These are phyloP conservation scores for Thalassophryne amazonica DNA, from an alignment of 2,797 vertebrate species.

Conservation along the genomic window DNA sequence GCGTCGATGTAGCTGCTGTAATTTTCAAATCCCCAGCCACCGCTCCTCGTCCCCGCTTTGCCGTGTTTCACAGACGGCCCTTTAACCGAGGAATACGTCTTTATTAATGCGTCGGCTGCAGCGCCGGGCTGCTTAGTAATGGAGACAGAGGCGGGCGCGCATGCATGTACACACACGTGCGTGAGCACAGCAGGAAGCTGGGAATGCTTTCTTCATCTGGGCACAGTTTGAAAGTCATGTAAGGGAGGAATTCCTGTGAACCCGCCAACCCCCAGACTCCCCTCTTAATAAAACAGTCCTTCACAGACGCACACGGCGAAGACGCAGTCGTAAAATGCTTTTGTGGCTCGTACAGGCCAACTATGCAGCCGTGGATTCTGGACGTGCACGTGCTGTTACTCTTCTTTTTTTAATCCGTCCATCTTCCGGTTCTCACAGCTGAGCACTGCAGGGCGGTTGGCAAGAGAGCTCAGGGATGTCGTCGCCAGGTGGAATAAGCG, in stretches of 20 bases:
- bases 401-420: slow-evolving; percentile 8
- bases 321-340: neutral
- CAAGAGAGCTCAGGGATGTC: slow-evolving; percentile 69
- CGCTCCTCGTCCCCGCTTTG: slow-evolving; percentile 3
- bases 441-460: slow-evolving; percentile 65
- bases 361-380: slow-evolving; percentile 8
- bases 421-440: slow-evolving; percentile 36
- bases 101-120: slow-evolving; percentile 28
- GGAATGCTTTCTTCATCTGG: slow-evolving; percentile 60
- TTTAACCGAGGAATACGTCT: slow-evolving; percentile 18
- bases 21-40: slow-evolving; percentile 9
- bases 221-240: slow-evolving; percentile 57
- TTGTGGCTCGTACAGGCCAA: slow-evolving; percentile 1
- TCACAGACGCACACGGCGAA: slow-evolving; percentile 15
- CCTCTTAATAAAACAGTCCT: slow-evolving; percentile 27
- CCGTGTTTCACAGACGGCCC: slow-evolving; percentile 15
- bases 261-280: slow-evolving; percentile 16
- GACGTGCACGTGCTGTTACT: slow-evolving; percentile 6
- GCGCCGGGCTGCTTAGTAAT: slow-evolving; percentile 12
- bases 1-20: slow-evolving; percentile 10
- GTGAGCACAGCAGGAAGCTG: slow-evolving; percentile 44
- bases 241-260: slow-evolving; percentile 56
- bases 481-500: slow-evolving; percentile 71
- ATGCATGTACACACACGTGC: slow-evolving; percentile 1
- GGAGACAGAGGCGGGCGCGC: neutral